Percentiles rank a stretch among this genome's conserved stretches.
Conservation (phyloP, 2,113 vertebrate species). For the Eublepharis macularius region DNA sequence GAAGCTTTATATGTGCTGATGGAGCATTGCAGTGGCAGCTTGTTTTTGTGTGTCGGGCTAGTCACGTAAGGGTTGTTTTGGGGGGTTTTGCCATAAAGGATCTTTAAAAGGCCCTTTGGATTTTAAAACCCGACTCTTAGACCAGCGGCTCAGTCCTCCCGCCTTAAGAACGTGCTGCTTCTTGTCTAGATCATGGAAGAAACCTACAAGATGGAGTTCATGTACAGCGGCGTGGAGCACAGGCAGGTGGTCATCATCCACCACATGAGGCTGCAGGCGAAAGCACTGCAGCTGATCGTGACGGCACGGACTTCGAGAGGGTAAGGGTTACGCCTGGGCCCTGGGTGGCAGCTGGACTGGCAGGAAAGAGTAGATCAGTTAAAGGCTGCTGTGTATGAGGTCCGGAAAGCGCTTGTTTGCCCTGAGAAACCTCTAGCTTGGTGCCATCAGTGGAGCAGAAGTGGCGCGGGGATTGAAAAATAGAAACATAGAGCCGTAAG, state of each 20-base stretch:
- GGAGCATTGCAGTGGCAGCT: neutral
- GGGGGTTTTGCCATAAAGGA: no score
- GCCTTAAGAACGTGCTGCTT: neutral
- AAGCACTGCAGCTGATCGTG: slow-evolving; percentile 90
- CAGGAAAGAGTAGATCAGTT: neutral
- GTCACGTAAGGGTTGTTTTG: no score
- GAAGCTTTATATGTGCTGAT: no score
- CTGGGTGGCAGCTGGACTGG: neutral
- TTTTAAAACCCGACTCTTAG: accelerated
- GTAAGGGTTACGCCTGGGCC: slow-evolving; percentile 67
- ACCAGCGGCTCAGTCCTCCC: neutral
- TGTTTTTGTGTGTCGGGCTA: neutral
- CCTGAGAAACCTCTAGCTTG: no score
- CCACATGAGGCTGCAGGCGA: slow-evolving; percentile 93
- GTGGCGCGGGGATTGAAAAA: no score
- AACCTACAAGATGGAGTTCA: slow-evolving; percentile 96
- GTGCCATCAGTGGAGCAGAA: neutral
- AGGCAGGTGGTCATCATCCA: slow-evolving; percentile 90
- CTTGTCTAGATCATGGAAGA: slow-evolving; percentile 89
- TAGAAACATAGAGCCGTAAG: no score
- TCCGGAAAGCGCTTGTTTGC: no score
- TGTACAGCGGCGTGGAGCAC: slow-evolving; percentile 93
- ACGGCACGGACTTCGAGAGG: slow-evolving; percentile 85
- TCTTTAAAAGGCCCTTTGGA: neutral
- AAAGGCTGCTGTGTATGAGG: neutral